Evolutionary conservation across 2,113 vertebrate species (phyloP), one percentile per base, ranked within the genome.

Genomic region (Sakesphorus luctuosus): DNA sequence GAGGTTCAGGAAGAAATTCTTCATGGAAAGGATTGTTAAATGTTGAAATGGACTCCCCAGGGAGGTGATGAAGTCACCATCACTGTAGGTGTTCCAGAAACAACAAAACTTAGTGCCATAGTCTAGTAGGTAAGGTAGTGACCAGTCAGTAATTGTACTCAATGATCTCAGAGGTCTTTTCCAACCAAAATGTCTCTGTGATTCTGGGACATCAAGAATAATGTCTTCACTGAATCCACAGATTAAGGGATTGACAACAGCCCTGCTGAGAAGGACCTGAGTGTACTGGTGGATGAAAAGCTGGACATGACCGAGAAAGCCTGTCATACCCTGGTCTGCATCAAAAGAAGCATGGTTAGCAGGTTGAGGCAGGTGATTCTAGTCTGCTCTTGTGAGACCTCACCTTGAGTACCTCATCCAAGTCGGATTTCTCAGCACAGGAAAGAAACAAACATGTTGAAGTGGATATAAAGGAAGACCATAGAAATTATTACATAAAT

Each of bases 291-390:
- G 5, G 7, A 7, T 13, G 18, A 81, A 43, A 58, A 63, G 4
- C 11, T 36, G 8, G 13, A 49, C 20, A 35, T 12, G 8, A 74
- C 3, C 28, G 2, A 49, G 29, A 62, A 18, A 31, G 40, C 24
- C 19, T 31, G 20, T 4, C 0, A 0, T 26, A 18, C 8, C 6
- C 24, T 35, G 17, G 19, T 16, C 20, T 52, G 17, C 25, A 26
- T 31, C 7, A 6, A 47, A 46, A 55, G 14, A 10, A 46, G 4
- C 0, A 0, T 6, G 13, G 9, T 8, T 31, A 65, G 36, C 26
- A 84, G 43, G 13, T 3, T 0, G 0, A 44, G 13, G 21, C 18
- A 50, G 7, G 8, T 15, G 10, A 62, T 44, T 65, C 18, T 11
- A 4, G 43, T 50, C 7, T 50, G 4, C 12, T 36, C 25, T 75